phyloP scores from a whole-genome alignment of 2,113 vertebrate genomes.

The Callaeas wilsoni region DNA sequence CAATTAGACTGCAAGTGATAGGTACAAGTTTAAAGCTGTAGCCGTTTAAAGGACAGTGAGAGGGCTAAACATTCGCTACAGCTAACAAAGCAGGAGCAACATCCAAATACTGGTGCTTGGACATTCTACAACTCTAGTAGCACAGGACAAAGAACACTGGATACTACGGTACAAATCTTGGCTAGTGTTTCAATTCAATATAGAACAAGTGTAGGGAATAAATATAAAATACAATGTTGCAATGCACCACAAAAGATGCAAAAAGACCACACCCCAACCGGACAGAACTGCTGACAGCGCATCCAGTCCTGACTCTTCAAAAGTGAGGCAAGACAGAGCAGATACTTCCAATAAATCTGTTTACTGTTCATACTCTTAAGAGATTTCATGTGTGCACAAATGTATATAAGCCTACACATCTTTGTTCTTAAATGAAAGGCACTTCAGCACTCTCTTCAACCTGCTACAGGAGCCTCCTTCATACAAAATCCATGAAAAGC shows the following conservation, averaged over 20 bases:
- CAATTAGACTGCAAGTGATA: not conserved
- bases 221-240: not conserved
- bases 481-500: not conserved
- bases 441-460: not conserved
- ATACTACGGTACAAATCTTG: not conserved
- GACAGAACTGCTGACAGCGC: rapidly evolving
- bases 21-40: not conserved
- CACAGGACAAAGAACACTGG: not conserved
- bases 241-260: not conserved
- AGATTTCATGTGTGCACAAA: not conserved
- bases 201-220: not conserved
- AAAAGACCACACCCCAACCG: rapidly evolving
- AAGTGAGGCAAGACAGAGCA: not conserved
- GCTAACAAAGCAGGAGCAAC: not conserved
- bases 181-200: not conserved
- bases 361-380: not conserved
- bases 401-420: not conserved
- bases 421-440: not conserved
- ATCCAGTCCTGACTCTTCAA: not conserved
- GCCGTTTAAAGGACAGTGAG: not conserved
- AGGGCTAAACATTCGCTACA: not conserved
- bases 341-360: not conserved
- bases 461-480: not conserved
- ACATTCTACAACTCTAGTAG: not conserved
- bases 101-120: not conserved